A percentile compares a stretch with the other conserved stretches of the same genome.
These are phyloP conservation scores for Nymphicus hollandicus DNA, from an alignment of 2,113 vertebrate genomes.

Conservation along the genomic window DNA sequence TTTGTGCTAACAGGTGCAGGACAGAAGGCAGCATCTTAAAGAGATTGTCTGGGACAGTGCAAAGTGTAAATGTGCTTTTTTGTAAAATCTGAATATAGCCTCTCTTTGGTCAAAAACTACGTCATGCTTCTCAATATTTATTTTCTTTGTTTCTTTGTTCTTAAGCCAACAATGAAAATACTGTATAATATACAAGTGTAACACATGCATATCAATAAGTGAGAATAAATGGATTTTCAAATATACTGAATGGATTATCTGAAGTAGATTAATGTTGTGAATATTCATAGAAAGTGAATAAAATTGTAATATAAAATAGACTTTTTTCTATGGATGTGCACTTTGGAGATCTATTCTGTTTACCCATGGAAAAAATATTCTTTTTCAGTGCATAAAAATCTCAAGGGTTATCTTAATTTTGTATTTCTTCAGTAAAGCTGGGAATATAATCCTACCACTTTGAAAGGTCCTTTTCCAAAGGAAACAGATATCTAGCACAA, in stretches of 20 bases:
- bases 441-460: background rate
- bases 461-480: background rate
- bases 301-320: conserved; percentile 72
- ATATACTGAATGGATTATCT: conserved; percentile 69
- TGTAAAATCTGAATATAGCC: conserved; percentile 52
- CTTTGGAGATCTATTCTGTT: conserved; percentile 25
- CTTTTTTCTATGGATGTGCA: conserved; percentile 22
- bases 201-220: conserved; percentile 75
- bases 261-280: conserved; percentile 72
- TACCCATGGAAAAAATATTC: background rate
- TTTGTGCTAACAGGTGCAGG: background rate
- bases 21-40: conserved; percentile 15
- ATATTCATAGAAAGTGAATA: conserved; percentile 73
- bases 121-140: conserved; percentile 58
- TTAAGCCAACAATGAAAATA: conserved; percentile 66
- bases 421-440: background rate
- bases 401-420: background rate
- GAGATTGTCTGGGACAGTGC: conserved; percentile 28
- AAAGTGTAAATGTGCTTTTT: conserved; percentile 62
- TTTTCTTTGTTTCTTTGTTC: conserved; percentile 60
- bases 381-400: background rate
- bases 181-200: conserved; percentile 80
- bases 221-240: conserved; percentile 80
- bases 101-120: conserved; percentile 57
- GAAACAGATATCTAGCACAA: background rate